phyloP scores from a whole-genome alignment of 2,797 vertebrate species.

The Sebastes aleutianus region DNA sequence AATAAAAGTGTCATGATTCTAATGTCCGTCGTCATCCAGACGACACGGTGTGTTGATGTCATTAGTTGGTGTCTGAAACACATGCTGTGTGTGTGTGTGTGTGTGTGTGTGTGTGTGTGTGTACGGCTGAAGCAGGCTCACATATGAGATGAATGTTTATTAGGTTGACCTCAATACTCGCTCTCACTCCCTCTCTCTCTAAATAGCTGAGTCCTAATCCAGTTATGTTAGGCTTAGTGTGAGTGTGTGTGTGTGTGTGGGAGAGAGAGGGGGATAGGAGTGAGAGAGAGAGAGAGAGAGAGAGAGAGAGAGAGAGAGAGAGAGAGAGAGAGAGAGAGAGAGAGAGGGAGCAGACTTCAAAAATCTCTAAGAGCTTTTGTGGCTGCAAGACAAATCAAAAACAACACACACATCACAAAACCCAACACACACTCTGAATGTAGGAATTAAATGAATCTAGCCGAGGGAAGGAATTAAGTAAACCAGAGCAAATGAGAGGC shows the following conservation, averaged over 20 bases:
- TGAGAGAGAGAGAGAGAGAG: too few species aligned
- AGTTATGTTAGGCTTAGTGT: slow-evolving; percentile 59
- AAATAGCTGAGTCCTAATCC: slow-evolving; percentile 70
- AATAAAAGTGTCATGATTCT: too few species aligned
- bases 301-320: too few species aligned
- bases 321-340: background rate
- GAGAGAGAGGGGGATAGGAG: background rate
- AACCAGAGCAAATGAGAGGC: slow-evolving; percentile 34
- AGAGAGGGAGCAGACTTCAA: slow-evolving; percentile 31
- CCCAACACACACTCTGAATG: slow-evolving; percentile 31
- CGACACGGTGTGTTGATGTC: background rate
- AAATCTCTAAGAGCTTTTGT: slow-evolving; percentile 67
- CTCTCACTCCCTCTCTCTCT: slow-evolving; percentile 47
- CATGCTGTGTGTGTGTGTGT: background rate
- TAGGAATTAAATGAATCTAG: slow-evolving; percentile 50
- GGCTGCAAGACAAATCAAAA: slow-evolving; percentile 66
- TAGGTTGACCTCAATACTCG: slow-evolving; percentile 72
- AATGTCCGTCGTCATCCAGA: background rate
- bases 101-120: background rate
- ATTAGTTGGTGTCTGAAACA: background rate
- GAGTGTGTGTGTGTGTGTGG: slow-evolving; percentile 3
- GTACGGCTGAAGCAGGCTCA: slow-evolving; percentile 29
- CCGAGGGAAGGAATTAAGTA: slow-evolving; percentile 46
- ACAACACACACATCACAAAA: slow-evolving; percentile 50
- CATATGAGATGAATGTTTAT: slow-evolving; percentile 69